Evolutionary conservation across 2,797 vertebrate species (phyloP).

Genomic region (Macropus fuliginosus): DNA sequence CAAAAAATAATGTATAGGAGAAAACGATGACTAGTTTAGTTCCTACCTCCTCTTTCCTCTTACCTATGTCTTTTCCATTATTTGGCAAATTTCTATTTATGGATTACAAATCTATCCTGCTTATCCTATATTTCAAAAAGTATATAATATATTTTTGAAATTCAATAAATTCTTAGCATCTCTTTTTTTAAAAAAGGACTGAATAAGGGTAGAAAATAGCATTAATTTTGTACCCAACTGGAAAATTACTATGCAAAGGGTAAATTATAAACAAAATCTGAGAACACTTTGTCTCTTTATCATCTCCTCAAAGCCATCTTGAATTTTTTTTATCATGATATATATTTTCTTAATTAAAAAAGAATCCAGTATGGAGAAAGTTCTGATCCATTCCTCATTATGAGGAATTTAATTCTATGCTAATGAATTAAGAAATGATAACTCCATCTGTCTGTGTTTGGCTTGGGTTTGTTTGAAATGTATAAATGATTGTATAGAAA

Average conservation of each 20-base stretch:
- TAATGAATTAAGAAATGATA: neutral
- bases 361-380: neutral
- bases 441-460: neutral
- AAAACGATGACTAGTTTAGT: neutral
- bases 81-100: neutral
- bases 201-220: neutral
- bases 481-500: slow-evolving; percentile 22
- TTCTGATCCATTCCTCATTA: neutral
- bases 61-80: neutral
- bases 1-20: neutral
- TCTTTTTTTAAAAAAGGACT: neutral
- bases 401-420: neutral
- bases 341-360: slow-evolving; percentile 25
- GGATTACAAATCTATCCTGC: neutral
- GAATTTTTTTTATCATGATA: neutral
- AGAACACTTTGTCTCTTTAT: neutral
- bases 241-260: neutral
- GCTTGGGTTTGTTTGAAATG: slow-evolving; percentile 19
- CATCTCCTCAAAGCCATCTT: neutral
- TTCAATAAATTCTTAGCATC: neutral
- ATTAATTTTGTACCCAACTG: neutral
- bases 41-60: neutral
- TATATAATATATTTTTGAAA: neutral
- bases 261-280: neutral
- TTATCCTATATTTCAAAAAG: neutral